A percentile compares a stretch with the other conserved stretches of the same genome.
Evolutionary conservation across 2,113 vertebrate genomes (phyloP).

Genomic region (Pica pica): DNA sequence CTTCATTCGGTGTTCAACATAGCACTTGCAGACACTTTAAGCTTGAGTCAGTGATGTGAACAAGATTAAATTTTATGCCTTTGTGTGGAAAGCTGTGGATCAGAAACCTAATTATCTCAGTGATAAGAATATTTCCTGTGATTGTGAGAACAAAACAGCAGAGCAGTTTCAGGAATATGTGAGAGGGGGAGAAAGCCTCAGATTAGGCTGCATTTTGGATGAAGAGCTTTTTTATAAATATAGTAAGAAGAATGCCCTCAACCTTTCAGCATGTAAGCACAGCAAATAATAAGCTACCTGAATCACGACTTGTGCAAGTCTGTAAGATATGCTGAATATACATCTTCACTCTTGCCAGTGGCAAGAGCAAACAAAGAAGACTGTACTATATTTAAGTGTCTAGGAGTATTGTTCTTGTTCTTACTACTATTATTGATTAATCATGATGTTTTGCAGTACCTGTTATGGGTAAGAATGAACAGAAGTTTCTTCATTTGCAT

Average conservation of each 20-base stretch:
- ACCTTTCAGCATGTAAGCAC: background rate
- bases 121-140: background rate
- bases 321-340: accelerated
- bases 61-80: background rate
- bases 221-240: background rate
- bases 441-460: background rate
- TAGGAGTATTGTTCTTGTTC: background rate
- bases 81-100: background rate
- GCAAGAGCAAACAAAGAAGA: background rate
- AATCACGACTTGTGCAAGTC: background rate
- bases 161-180: background rate
- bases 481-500: background rate
- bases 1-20: background rate
- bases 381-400: background rate
- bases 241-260: background rate
- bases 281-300: background rate
- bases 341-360: accelerated
- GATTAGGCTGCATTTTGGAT: background rate
- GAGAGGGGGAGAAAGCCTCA: background rate
- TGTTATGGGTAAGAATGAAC: background rate
- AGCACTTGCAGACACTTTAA: background rate
- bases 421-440: background rate
- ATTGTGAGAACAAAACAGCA: background rate
- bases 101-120: background rate
- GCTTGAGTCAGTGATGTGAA: background rate